Percentiles rank a stretch among this genome's conserved stretches.
phyloP scores from a whole-genome alignment of 2,797 vertebrate species.

The Falco cherrug region DNA sequence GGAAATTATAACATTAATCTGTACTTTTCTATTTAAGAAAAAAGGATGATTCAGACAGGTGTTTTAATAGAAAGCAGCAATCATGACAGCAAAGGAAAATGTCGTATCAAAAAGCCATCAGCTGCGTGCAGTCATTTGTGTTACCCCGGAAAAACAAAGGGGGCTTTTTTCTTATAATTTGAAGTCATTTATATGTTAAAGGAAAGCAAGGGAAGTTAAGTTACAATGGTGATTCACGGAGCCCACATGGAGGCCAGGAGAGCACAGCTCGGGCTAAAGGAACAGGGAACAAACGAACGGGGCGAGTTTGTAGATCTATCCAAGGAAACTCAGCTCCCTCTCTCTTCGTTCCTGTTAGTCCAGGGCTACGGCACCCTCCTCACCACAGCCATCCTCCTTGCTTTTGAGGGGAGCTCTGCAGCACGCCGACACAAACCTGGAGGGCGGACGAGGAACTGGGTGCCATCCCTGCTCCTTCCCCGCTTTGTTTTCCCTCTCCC shows the following conservation, averaged over 20 bases:
- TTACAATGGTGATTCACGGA: neutral
- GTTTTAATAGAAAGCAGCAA: neutral
- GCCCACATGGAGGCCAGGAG: rapidly evolving
- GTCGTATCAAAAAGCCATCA: neutral
- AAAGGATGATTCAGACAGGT: constrained; percentile 19
- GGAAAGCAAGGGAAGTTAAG: neutral
- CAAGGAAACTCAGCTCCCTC: neutral
- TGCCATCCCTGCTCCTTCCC: neutral
- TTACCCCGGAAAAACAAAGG: neutral
- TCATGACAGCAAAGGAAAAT: neutral
- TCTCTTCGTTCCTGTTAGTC: neutral
- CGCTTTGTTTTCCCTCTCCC: neutral
- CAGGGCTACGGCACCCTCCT: rapidly evolving
- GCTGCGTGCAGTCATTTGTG: neutral
- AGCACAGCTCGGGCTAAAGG: neutral
- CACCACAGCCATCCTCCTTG: neutral
- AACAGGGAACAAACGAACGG: neutral
- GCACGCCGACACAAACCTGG: neutral
- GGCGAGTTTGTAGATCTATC: neutral
- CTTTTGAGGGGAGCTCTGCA: neutral
- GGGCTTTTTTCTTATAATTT: neutral
- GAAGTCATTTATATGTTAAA: neutral
- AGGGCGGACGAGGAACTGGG: neutral
- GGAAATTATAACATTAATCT: constrained; percentile 13
- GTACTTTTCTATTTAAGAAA: neutral